phyloP scores from a whole-genome alignment of 2,797 vertebrate species.

The Lutjanus campechanus region DNA sequence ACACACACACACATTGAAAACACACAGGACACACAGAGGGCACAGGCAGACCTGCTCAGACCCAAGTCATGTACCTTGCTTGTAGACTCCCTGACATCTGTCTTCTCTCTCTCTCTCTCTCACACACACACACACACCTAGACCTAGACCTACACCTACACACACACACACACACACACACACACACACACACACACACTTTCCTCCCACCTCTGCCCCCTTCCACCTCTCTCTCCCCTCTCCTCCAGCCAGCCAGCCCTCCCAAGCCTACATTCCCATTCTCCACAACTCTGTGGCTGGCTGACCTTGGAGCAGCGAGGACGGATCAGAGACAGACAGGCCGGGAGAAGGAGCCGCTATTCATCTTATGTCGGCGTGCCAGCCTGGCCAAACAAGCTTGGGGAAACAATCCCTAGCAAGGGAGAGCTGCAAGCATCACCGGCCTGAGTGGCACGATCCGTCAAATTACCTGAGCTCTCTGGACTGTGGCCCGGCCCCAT shows the following conservation, averaged over 20 bases:
- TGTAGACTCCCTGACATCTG: constrained; percentile 68
- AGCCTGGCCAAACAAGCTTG: constrained; percentile 82
- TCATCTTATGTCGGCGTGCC: constrained; percentile 80
- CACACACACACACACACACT: constrained; percentile 5
- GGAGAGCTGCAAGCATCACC: constrained; percentile 73
- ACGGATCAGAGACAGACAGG: constrained; percentile 81
- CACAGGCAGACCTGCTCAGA: constrained; percentile 63
- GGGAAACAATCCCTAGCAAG: constrained; percentile 81
- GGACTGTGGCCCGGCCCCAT: constrained; percentile 70
- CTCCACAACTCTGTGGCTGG: constrained; percentile 69
- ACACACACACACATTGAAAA: constrained; percentile 39
- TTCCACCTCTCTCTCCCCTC: constrained; percentile 29
- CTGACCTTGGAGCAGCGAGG: constrained; percentile 84
- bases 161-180: constrained; percentile 18
- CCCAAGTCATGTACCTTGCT: constrained; percentile 69
- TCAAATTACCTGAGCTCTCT: constrained; percentile 83
- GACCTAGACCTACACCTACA: no score
- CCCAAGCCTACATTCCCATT: constrained; percentile 57
- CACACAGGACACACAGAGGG: constrained; percentile 62
- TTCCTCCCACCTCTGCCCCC: constrained; percentile 37
- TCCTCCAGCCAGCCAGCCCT: constrained; percentile 41
- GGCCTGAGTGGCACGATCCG: constrained; percentile 76
- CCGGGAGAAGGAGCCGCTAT: constrained; percentile 71
- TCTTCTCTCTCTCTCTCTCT: constrained; percentile 40
- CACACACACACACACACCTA: neutral